Evolutionary conservation across 2,888 invertebrate species (phyloP).

Genomic region (Molorchus minor): DNA sequence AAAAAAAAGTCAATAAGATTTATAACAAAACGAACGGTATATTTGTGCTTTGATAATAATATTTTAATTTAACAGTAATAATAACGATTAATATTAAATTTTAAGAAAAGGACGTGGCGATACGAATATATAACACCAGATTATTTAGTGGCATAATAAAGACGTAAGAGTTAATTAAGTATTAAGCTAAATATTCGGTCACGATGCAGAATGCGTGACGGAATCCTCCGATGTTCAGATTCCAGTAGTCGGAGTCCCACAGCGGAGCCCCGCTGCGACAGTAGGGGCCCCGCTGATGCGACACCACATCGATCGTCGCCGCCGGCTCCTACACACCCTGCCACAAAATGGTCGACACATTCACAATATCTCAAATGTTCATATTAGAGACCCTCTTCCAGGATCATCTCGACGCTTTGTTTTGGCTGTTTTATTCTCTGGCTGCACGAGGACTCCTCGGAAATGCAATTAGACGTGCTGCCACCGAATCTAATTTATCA

Average conservation of each 20-base stretch:
- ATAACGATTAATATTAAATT: too few relatives aligned
- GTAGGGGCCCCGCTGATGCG: conserved; percentile 60
- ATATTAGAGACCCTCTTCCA: conserved; percentile 26
- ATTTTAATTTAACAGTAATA: too few relatives aligned
- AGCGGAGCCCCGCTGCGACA: conserved; percentile 58
- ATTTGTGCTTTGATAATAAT: too few relatives aligned
- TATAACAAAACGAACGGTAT: not conserved
- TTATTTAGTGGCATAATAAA: not conserved
- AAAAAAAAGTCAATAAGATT: not conserved
- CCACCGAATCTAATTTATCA: too few relatives aligned
- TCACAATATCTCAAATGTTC: conserved; percentile 43
- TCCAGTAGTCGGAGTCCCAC: conserved; percentile 48
- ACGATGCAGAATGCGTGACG: conserved; percentile 15
- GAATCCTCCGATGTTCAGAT: conserved; percentile 20
- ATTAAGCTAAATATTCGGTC: conserved; percentile 13
- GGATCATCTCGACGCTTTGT: conserved; percentile 4
- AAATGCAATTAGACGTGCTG: not conserved
- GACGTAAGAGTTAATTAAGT: conserved; percentile 5
- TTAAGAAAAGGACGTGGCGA: too few relatives aligned
- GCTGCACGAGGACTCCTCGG: not conserved
- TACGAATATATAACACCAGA: not conserved
- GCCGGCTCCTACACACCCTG: conserved; percentile 40
- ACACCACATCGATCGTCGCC: conserved; percentile 58
- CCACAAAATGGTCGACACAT: conserved; percentile 50
- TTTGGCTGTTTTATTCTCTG: not conserved